Percentiles rank a stretch among this genome's conserved stretches.
These are phyloP conservation scores for Phyllostomus discolor DNA, from an alignment of 2,113 vertebrate genomes.

Conservation along the genomic window DNA sequence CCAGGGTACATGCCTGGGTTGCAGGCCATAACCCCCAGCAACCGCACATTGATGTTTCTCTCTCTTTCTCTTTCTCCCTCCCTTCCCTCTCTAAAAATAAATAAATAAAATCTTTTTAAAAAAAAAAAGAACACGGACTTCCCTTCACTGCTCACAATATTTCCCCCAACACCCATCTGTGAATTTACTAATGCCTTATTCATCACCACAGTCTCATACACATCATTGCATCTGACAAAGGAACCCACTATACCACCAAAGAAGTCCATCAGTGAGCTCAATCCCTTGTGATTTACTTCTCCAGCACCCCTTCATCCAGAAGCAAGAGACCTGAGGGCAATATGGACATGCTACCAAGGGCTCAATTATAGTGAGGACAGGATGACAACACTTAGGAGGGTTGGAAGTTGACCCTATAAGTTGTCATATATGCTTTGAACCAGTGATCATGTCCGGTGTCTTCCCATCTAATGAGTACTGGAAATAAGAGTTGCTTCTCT, in stretches of 20 bases:
- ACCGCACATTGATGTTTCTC: too few species aligned
- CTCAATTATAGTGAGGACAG: neutral
- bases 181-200: neutral
- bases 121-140: neutral
- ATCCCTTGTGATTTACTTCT: neutral
- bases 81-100: too few species aligned
- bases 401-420: neutral
- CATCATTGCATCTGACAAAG: neutral
- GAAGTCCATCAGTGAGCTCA: neutral
- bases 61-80: too few species aligned
- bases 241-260: neutral
- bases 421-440: neutral
- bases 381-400: neutral
- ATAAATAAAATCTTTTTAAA: too few species aligned
- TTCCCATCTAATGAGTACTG: neutral
- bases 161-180: neutral
- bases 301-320: neutral
- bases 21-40: too few species aligned
- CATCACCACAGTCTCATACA: neutral
- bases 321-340: neutral
- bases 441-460: neutral
- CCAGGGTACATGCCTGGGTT: too few species aligned
- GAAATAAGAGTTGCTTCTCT: neutral
- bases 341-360: neutral
- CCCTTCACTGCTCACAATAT: neutral